These are phyloP conservation scores for Drosophila cognata DNA, from an alignment of 2,888 invertebrate genomes.

Conservation along the genomic window DNA sequence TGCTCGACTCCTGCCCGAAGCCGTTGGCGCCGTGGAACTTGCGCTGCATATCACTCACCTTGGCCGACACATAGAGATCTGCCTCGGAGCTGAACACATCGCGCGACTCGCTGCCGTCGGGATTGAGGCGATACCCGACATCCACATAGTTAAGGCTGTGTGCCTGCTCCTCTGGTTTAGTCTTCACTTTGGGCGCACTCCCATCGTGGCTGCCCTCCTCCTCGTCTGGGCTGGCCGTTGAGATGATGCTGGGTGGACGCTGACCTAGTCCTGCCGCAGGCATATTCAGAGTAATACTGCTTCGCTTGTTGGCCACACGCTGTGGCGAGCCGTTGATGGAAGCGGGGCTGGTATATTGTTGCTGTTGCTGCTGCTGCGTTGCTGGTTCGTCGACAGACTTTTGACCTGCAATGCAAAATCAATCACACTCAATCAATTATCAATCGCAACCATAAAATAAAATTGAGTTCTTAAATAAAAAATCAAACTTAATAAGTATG, in stretches of 20 bases:
- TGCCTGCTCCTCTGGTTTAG: conserved; percentile 80
- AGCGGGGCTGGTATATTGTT: conserved; percentile 56
- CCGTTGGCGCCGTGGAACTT: conserved; percentile 83
- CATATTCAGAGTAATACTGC: conserved; percentile 88
- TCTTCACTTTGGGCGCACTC: conserved; percentile 87
- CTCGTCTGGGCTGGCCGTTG: conserved; percentile 88
- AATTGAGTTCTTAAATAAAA: background rate
- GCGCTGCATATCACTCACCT: conserved; percentile 82
- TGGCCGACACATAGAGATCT: conserved; percentile 84
- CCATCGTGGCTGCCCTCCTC: conserved; percentile 88
- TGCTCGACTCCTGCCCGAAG: conserved; percentile 82
- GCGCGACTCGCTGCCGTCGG: conserved; percentile 84
- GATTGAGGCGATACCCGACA: conserved; percentile 85
- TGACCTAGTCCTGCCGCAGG: conserved; percentile 88
- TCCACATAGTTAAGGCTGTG: conserved; percentile 84
- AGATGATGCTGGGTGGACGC: conserved; percentile 89
- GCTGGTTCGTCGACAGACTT: conserved; percentile 66
- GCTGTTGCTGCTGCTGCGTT: conserved; percentile 47
- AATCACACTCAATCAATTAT: background rate
- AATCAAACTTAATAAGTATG: background rate
- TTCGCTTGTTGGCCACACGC: conserved; percentile 86
- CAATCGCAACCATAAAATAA: background rate
- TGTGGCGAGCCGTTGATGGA: conserved; percentile 73
- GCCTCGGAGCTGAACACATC: conserved; percentile 84
- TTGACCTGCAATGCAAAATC: conserved; percentile 68